phyloP scores from a whole-genome alignment of 92 coral and sea anemone genomes.

The Meandrina meandrites region DNA sequence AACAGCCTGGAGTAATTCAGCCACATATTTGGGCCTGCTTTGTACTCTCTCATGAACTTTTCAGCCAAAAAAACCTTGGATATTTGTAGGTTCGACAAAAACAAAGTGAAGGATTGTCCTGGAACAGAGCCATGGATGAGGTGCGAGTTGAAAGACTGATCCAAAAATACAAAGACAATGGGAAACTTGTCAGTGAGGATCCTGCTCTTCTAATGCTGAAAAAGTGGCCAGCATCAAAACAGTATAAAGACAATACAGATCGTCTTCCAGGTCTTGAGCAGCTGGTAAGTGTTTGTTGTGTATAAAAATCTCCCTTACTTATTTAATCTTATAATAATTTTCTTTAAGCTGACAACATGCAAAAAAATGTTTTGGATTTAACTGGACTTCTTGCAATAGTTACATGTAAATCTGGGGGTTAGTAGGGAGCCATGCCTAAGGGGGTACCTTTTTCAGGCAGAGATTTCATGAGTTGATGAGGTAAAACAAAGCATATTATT shows the following conservation, averaged over 20 bases:
- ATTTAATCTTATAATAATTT: neutral
- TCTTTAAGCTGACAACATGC: neutral
- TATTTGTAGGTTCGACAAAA: conserved; percentile 11
- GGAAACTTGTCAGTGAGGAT: conserved; percentile 53
- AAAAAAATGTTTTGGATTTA: no score
- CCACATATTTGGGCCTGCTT: no score
- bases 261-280: conserved; percentile 70
- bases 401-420: no score
- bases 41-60: no score
- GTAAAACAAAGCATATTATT: no score
- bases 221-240: conserved; percentile 67
- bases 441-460: no score
- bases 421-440: no score
- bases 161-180: conserved; percentile 65
- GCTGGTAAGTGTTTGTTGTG: no score
- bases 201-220: conserved; percentile 70
- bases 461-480: no score
- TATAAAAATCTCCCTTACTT: neutral
- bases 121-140: conserved; percentile 76
- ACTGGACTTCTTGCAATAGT: no score
- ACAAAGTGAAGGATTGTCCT: conserved; percentile 40
- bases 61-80: no score
- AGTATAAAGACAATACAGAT: conserved; percentile 61
- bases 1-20: no score
- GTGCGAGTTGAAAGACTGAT: conserved; percentile 72